A percentile compares a stretch with the other conserved stretches of the same genome.
Conservation (phyloP, 2,888 invertebrate species). For the Limnephilus auricula region DNA sequence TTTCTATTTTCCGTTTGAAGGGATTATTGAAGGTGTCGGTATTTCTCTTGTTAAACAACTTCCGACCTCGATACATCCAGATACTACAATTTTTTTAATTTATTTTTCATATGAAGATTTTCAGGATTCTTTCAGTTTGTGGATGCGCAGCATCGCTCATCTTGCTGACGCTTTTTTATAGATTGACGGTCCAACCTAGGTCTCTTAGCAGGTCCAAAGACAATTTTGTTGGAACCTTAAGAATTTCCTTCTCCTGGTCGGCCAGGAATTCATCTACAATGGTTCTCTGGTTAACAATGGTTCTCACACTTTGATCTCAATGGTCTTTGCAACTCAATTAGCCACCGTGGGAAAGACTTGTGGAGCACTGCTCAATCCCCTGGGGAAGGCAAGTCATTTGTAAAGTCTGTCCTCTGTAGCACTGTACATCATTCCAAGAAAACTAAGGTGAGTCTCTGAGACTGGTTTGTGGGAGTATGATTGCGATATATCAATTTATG, state of each 20-base stretch:
- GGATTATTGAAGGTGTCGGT: conserved; percentile 24
- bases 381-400: conserved; percentile 39
- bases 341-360: neutral
- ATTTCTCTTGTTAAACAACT: neutral
- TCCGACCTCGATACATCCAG: conserved; percentile 24
- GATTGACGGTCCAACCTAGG: neutral
- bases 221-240: neutral
- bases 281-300: conserved; percentile 40
- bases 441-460: no score
- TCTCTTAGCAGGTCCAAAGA: neutral
- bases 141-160: neutral
- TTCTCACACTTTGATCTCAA: no score
- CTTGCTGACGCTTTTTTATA: neutral
- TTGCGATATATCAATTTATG: neutral
- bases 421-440: no score
- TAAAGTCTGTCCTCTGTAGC: no score
- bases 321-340: conserved; percentile 39
- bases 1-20: neutral
- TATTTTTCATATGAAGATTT: no score
- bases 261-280: conserved; percentile 55
- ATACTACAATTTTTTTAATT: no score
- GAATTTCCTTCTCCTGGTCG: no score
- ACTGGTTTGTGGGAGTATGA: no score
- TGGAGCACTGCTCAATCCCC: conserved; percentile 26
- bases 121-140: no score